Base-by-base conservation (phyloP, 1,140 invertebrate species). In the Drosophila elegans region DNA sequence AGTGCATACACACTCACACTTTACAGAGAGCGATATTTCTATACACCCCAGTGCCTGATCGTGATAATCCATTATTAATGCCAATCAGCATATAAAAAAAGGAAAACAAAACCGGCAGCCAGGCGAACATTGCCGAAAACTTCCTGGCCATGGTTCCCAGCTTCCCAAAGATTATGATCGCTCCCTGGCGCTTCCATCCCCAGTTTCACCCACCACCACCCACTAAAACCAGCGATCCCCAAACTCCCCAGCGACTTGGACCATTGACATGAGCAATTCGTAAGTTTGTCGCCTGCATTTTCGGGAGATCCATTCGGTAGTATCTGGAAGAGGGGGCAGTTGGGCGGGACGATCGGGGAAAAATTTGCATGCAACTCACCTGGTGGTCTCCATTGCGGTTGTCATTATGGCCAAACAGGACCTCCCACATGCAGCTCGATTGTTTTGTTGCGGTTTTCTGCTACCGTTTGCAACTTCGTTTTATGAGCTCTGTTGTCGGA, bases 11-110 rank as follows among this genome's bases (percentile, higher is more conserved):
- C 46, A 68, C 60, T 68, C 64, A 68, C 64, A 66, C 64, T 68
- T 68, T 46, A 46, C 46, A 13, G 13, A 75, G 49, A 63, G 51
- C 78, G 78, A 91, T 91, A 91, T 84, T 91, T 91, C 89, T 88
- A 88, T 91, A 88, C 61, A 69, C 64, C 62, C 64, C 59, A 68
- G 36, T 32, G 55, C 48, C 54, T 74, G 79, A 77, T 92, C 91
- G 91, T 92, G 91, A 92, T 92, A 92, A 92, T 92, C 91, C 91
- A 92, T 92, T 92, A 92, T 92, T 92, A 92, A 92, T 92, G 91
- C 91, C 91, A 92, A 92, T 92, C 91, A 92, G 91, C 88, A 92
- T 91, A 90, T 78, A 75, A 81, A 71, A 80, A 53, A 68, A 62
- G 61, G 48, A 62, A 74, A 56, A 52, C 68, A 72, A 49, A 74